Conservation (phyloP, 2,888 invertebrate genomes). For the Thumatha senex region DNA sequence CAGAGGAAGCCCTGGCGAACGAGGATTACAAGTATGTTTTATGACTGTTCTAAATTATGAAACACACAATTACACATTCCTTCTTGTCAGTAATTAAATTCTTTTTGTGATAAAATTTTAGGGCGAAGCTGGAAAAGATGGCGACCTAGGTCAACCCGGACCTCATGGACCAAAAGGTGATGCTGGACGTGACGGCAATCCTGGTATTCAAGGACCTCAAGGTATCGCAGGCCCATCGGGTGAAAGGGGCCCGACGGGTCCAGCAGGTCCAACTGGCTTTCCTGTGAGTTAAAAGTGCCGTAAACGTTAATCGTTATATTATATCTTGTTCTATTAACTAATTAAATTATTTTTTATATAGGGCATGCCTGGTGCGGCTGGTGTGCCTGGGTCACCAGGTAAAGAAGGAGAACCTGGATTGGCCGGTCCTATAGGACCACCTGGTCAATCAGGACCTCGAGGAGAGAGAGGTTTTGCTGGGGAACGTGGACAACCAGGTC, state of each 20-base stretch:
- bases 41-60: background rate
- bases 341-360: slow-evolving; percentile 39
- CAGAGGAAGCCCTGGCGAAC: slow-evolving; percentile 90
- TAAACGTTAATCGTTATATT: background rate
- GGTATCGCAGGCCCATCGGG: slow-evolving; percentile 89
- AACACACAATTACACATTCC: no score
- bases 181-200: slow-evolving; percentile 89
- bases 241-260: slow-evolving; percentile 89
- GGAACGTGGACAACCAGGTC: slow-evolving; percentile 88
- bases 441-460: slow-evolving; percentile 84
- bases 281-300: slow-evolving; percentile 80
- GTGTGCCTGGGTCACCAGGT: slow-evolving; percentile 89
- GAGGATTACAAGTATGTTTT: slow-evolving; percentile 86
- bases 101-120: slow-evolving; percentile 12
- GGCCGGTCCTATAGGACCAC: slow-evolving; percentile 85
- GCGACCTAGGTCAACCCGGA: slow-evolving; percentile 89
- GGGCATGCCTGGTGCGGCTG: slow-evolving; percentile 90
- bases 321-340: background rate
- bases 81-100: no score
- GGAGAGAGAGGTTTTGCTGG: slow-evolving; percentile 89
- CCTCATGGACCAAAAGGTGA: slow-evolving; percentile 90
- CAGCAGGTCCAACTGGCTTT: slow-evolving; percentile 91
- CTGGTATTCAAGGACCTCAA: slow-evolving; percentile 89
- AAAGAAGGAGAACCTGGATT: slow-evolving; percentile 91
- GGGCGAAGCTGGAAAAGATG: slow-evolving; percentile 92